Base-by-base conservation (phyloP, 2,888 invertebrate species). In the Shargacucullia verbasci region DNA sequence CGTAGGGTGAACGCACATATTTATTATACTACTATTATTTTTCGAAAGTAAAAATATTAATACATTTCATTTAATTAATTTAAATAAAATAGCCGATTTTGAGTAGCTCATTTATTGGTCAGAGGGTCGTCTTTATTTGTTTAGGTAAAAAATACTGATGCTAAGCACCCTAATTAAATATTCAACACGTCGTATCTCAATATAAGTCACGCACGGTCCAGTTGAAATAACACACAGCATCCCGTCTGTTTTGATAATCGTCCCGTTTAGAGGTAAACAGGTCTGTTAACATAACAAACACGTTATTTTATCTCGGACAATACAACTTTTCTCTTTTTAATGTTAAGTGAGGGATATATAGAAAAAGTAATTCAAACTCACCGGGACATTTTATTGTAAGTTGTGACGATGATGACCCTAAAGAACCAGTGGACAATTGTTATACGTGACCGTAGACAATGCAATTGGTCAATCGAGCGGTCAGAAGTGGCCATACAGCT, bases 211-310 rank as follows among this genome's bases (percentile, higher is more conserved):
- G 88, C 84, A 77, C 82, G 81, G 88, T 86, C 91, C 93, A 92
- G 92, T 91, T 92, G 92, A 76, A 90, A 90, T 83, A 92, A 93
- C 92, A 92, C 70, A 40, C 92, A 93, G 93, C 91, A 91, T 92
- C 91, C 88, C 77, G 74, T 60, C 63, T 85, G 76, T 87, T 86
- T 80, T 83, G 80, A 82, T 80, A 82, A 79, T 76, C 74, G 78
- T 83, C 82, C 81, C 80, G 80, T 82, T 81, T 77, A 79, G 78
- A 73, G 70, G 59, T 76, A 81, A 83, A 85, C 82, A 75, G 77
- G 73, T 76, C 64, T 58, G 66, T 73, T 70, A 72, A 25, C 55
- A 78, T 65, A 74, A 73, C 63, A 78, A 78, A 75, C 67, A 59
- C 43, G 57, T 45, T 57, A 44, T 57, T 76, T 68, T 66, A 74